These are phyloP conservation scores for Orchesellides sinensis DNA, from an alignment of 2,888 invertebrate species.

Conservation along the genomic window DNA sequence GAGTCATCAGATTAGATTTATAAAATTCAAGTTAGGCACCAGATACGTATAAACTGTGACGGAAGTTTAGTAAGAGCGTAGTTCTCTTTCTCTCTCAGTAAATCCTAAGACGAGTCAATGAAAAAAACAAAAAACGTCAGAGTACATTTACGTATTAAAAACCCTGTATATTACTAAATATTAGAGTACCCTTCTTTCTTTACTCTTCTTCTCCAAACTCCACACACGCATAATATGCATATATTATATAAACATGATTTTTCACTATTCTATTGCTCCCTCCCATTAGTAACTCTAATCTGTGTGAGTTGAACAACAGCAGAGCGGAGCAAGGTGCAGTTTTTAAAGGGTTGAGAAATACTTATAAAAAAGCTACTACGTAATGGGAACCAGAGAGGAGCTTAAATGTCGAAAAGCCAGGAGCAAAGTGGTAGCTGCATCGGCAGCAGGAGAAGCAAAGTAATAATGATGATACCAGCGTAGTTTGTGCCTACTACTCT, in stretches of 20 bases:
- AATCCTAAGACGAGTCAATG: background rate
- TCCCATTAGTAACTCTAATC: slow-evolving; percentile 13
- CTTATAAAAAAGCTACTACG: background rate
- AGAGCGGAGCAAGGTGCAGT: background rate
- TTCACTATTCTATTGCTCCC: slow-evolving; percentile 9
- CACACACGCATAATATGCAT: background rate
- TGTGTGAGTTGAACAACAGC: background rate
- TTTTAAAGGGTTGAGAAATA: background rate
- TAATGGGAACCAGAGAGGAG: slow-evolving; percentile 32
- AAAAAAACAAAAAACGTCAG: background rate
- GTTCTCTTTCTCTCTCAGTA: background rate
- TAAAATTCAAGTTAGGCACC: slow-evolving; percentile 20
- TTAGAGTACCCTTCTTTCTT: background rate
- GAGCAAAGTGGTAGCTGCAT: slow-evolving; percentile 55
- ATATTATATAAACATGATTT: no score
- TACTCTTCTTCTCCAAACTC: no score
- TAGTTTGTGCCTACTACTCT: background rate
- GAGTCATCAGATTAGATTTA: slow-evolving; percentile 53
- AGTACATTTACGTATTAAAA: no score
- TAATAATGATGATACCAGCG: slow-evolving; percentile 32
- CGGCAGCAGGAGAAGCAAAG: slow-evolving; percentile 37
- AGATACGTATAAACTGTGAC: background rate
- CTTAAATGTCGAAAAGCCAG: slow-evolving; percentile 48
- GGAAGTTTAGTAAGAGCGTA: no score
- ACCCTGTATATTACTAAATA: no score